A percentile compares a stretch with the other conserved stretches of the same genome.
Evolutionary conservation across 2,888 invertebrate species (phyloP).

Genomic region (Dryobota labecula): DNA sequence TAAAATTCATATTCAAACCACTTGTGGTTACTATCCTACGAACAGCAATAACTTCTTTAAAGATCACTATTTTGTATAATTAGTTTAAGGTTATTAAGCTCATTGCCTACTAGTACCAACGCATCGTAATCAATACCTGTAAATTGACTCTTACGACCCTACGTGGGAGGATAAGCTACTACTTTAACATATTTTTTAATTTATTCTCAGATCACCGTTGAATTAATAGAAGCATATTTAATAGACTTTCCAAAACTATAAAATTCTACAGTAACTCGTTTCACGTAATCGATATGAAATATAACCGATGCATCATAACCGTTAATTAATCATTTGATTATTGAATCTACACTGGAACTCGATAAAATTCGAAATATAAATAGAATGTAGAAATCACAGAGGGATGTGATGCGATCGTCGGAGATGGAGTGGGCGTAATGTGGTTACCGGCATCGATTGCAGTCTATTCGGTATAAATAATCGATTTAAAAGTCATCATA

Average conservation of each 20-base stretch:
- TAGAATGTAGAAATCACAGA: slow-evolving; percentile 75
- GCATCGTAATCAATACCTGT: slow-evolving; percentile 48
- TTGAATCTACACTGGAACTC: slow-evolving; percentile 58
- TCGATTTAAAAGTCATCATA: slow-evolving; percentile 82
- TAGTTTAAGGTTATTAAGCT: slow-evolving; percentile 32
- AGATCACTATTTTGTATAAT: slow-evolving; percentile 50
- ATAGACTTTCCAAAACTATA: slow-evolving; percentile 63
- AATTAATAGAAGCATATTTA: slow-evolving; percentile 59
- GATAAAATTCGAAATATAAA: slow-evolving; percentile 68
- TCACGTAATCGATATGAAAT: slow-evolving; percentile 59
- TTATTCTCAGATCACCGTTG: slow-evolving; percentile 42
- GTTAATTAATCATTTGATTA: slow-evolving; percentile 58
- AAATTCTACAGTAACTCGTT: slow-evolving; percentile 58
- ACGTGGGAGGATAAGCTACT: slow-evolving; percentile 58
- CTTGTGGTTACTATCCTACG: slow-evolving; percentile 6
- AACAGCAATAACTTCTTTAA: slow-evolving; percentile 41
- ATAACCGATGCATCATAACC: slow-evolving; percentile 58
- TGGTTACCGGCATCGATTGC: slow-evolving; percentile 77
- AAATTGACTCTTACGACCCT: slow-evolving; percentile 48
- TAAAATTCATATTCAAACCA: slow-evolving; percentile 8
- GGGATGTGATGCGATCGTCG: slow-evolving; percentile 74
- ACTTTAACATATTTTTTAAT: slow-evolving; percentile 43
- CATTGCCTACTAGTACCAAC: slow-evolving; percentile 24
- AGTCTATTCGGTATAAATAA: slow-evolving; percentile 82
- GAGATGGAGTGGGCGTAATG: slow-evolving; percentile 81